phyloP scores from a whole-genome alignment of 2,888 invertebrate genomes.

The Troides aeacus region DNA sequence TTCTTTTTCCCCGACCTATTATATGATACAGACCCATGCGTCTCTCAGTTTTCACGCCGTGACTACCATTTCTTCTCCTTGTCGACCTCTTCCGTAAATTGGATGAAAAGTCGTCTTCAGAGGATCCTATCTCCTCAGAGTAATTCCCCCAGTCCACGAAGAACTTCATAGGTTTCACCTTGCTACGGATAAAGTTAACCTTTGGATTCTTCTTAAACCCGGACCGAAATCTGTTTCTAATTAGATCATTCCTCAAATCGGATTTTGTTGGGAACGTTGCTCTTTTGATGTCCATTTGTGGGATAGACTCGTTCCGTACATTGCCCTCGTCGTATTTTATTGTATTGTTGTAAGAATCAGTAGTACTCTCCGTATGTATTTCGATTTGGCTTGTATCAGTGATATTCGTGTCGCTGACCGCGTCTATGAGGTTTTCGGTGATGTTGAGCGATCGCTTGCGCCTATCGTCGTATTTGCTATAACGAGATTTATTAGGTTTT shows the following conservation, averaged over 20 bases:
- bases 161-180: slow-evolving; percentile 38
- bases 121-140: slow-evolving; percentile 42
- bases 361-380: slow-evolving; percentile 13
- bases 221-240: slow-evolving; percentile 23
- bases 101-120: slow-evolving; percentile 51
- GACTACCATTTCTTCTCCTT: slow-evolving; percentile 36
- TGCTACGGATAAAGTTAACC: slow-evolving; percentile 35
- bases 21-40: slow-evolving; percentile 13
- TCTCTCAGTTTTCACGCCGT: slow-evolving; percentile 33
- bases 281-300: background rate
- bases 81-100: slow-evolving; percentile 45
- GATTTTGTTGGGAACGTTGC: slow-evolving; percentile 2
- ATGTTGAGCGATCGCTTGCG: slow-evolving; percentile 48
- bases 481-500: slow-evolving; percentile 26
- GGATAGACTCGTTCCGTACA: slow-evolving; percentile 5
- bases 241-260: slow-evolving; percentile 13
- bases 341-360: slow-evolving; percentile 21
- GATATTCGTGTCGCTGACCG: background rate
- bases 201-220: slow-evolving; percentile 33
- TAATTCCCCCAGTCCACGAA: slow-evolving; percentile 36
- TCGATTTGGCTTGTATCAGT: background rate
- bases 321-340: background rate
- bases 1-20: too few relatives aligned
- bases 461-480: slow-evolving; percentile 40
- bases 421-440: slow-evolving; percentile 32